A percentile compares a stretch with the other conserved stretches of the same genome.
These are phyloP conservation scores for Cryptops parisi DNA, from an alignment of 2,888 invertebrate genomes.

Conservation along the genomic window DNA sequence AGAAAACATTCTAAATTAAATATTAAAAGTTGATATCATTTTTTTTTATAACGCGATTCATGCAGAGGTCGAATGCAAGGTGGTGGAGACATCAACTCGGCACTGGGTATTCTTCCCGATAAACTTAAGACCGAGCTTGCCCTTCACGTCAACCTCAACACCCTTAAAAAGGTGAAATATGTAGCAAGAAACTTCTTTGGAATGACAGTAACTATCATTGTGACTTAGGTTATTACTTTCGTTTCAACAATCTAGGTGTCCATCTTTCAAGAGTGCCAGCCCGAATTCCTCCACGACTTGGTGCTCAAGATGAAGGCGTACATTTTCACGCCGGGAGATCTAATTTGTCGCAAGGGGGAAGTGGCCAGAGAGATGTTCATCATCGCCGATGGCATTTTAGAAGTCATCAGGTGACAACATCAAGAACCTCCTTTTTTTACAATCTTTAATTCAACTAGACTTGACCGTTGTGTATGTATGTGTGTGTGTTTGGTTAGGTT, in stretches of 20 bases:
- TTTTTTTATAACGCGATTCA: not conserved
- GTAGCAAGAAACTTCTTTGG: too few relatives aligned
- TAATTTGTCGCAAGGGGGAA: slow-evolving; percentile 88
- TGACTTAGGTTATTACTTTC: too few relatives aligned
- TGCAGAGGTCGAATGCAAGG: slow-evolving; percentile 79
- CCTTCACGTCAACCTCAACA: slow-evolving; percentile 85
- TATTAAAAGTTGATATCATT: too few relatives aligned
- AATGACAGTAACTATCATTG: too few relatives aligned
- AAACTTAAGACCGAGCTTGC: slow-evolving; percentile 94
- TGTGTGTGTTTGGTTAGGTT: too few relatives aligned
- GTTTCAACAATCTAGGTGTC: slow-evolving; percentile 66
- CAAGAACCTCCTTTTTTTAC: too few relatives aligned
- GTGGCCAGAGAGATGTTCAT: slow-evolving; percentile 97
- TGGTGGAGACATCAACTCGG: slow-evolving; percentile 90
- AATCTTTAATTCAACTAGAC: too few relatives aligned
- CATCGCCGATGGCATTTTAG: slow-evolving; percentile 90
- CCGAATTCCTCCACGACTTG: slow-evolving; percentile 90
- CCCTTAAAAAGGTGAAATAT: slow-evolving; percentile 66
- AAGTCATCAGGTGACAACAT: slow-evolving; percentile 55
- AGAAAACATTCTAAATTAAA: too few relatives aligned
- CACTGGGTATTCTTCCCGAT: slow-evolving; percentile 79
- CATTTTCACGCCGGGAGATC: slow-evolving; percentile 94
- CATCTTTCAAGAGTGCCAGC: slow-evolving; percentile 91
- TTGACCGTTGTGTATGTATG: too few relatives aligned
- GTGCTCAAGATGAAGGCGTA: slow-evolving; percentile 97